These are phyloP conservation scores for Sebastes reedi DNA, from an alignment of 2,797 vertebrate species.

Conservation along the genomic window DNA sequence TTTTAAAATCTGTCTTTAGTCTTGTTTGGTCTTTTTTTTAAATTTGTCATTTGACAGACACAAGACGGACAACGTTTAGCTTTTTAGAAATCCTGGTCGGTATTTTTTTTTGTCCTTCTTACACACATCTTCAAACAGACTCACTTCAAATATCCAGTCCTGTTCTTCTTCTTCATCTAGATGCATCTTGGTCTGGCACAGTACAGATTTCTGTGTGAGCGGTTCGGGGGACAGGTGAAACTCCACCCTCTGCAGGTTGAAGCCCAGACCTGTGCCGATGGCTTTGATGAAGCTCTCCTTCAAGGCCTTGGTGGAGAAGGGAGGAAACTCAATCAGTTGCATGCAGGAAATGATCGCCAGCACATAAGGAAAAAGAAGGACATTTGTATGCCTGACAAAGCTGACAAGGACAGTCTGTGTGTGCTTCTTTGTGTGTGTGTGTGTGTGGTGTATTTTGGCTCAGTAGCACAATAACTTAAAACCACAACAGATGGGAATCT, in stretches of 20 bases:
- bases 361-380: neutral
- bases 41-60: neutral
- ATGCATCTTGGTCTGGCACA: conserved; percentile 88
- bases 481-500: conserved; percentile 46
- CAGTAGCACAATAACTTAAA: conserved; percentile 17
- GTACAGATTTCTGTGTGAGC: conserved; percentile 72
- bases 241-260: conserved; percentile 93
- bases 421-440: neutral
- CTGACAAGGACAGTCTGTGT: neutral
- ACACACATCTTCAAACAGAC: conserved; percentile 8
- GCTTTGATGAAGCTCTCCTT: conserved; percentile 99
- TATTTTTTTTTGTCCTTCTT: neutral
- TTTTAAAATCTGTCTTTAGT: neutral
- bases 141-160: conserved; percentile 94
- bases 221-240: conserved; percentile 87
- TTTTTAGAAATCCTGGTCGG: neutral
- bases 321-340: conserved; percentile 19
- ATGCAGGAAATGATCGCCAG: neutral
- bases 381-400: neutral
- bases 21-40: neutral
- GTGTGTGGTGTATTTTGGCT: conserved; percentile 11
- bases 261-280: conserved; percentile 91
- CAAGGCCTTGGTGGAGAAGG: conserved; percentile 81
- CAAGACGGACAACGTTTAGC: neutral
- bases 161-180: conserved; percentile 90